phyloP scores from a whole-genome alignment of 2,113 vertebrate species.

The Hypanus sabinus region DNA sequence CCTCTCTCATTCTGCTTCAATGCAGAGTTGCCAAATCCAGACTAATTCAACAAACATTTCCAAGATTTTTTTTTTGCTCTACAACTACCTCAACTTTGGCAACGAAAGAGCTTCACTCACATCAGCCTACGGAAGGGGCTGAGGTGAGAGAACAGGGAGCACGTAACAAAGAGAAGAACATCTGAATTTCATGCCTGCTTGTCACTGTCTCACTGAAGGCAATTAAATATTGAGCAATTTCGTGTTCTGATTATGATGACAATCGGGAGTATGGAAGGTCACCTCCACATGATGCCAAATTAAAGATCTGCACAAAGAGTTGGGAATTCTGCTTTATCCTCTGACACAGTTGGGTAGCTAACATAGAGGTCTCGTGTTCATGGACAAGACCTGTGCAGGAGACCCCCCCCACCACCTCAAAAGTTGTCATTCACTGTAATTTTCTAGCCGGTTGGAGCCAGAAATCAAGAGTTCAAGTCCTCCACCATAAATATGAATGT shows the following conservation, averaged over 20 bases:
- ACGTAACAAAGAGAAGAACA: not conserved
- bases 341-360: too few relatives aligned
- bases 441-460: not conserved
- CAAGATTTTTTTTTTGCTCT: not conserved
- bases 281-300: not conserved
- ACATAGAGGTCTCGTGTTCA: too few relatives aligned
- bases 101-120: not conserved
- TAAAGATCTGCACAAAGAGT: not conserved
- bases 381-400: not conserved
- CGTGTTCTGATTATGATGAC: too few relatives aligned
- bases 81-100: not conserved
- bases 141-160: not conserved
- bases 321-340: not conserved
- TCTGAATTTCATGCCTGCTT: not conserved
- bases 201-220: not conserved
- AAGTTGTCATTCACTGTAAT: not conserved
- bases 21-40: not conserved
- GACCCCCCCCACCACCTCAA: not conserved
- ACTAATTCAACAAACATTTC: not conserved
- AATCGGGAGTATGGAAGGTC: too few relatives aligned
- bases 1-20: not conserved
- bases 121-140: not conserved
- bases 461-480: not conserved
- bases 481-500: not conserved
- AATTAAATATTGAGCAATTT: not conserved